Base-by-base conservation (phyloP, 1,140 invertebrate species). In the Drosophila pseudoananassae region DNA sequence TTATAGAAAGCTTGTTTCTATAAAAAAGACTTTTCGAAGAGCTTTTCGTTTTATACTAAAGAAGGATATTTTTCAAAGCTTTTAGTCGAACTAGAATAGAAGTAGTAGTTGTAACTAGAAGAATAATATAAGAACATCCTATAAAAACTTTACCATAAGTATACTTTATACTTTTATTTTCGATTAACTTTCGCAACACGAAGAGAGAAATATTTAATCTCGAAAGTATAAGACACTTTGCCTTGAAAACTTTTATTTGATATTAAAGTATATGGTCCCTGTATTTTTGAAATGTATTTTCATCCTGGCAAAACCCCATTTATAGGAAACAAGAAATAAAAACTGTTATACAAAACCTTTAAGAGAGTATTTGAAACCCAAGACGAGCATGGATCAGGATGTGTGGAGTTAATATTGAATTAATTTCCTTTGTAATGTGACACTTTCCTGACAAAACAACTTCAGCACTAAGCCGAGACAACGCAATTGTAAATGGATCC, bases 401-500 rank as follows among this genome's bases (percentile, higher is more conserved):
- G 15, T 53, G 38, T 38, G n/a, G 23, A 14, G 4, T 33, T 29
- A 53, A 23, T 29, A 20, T 33, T 5, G 29, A 52, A 68, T 27
- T 25, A 14, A 45, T 54, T 60, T 47, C 2, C n/a, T 12, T 31
- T 36, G 33, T 31, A 25, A 61, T 15, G 6, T 9, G 33, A 61
- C 5, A 43, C 45, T 4, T 23, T 4, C 45, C 6, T 25, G 25
- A 36, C 9, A 43, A 29, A 33, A 46, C 15, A 65, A 40, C 46
- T 12, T 23, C 20, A 33, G 14, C 25, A 47, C 17, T 25, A 20
- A 6, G 29, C 4, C 23, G 17, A 29, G 31, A n/a, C 12, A 52
- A 29, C n/a, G 12, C 12, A 53, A 49, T 78, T 65, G 29, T 8
- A 59, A 43, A 43, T 57, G 31, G 27, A 31, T 57, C n/a, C 17